Evolutionary conservation across 2,888 invertebrate species (phyloP).

Genomic region (Agonopterix heracliana): DNA sequence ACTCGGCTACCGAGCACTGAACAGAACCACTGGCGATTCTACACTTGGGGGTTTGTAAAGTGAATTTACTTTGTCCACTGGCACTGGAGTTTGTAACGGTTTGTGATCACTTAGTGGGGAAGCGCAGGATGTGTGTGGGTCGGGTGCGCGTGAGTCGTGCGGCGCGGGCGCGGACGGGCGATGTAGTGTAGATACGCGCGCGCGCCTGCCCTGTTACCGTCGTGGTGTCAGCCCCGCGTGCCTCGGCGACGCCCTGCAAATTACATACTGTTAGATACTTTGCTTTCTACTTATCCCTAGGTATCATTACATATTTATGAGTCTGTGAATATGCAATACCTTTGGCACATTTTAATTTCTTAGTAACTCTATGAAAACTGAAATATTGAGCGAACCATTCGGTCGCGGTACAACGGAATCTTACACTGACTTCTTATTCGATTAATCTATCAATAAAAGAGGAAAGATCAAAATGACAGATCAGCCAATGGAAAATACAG

Average conservation of each 20-base stretch:
- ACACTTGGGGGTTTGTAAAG: slow-evolving; percentile 38
- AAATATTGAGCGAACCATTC: no score
- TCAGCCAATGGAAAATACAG: slow-evolving; percentile 9
- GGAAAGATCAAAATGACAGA: not conserved
- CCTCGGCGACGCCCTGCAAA: slow-evolving; percentile 67
- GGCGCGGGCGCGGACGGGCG: slow-evolving; percentile 61
- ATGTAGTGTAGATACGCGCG: slow-evolving; percentile 56
- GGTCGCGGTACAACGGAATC: no score
- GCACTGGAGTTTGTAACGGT: slow-evolving; percentile 33
- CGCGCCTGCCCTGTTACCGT: slow-evolving; percentile 42
- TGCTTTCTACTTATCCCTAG: not conserved
- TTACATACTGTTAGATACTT: slow-evolving; percentile 9
- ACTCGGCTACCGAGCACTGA: slow-evolving; percentile 78
- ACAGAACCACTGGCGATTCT: slow-evolving; percentile 59
- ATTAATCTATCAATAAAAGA: no score
- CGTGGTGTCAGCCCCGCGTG: slow-evolving; percentile 61
- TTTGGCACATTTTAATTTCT: no score
- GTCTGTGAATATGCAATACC: not conserved
- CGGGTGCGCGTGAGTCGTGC: slow-evolving; percentile 57
- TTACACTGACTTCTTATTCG: no score
- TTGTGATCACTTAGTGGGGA: slow-evolving; percentile 37
- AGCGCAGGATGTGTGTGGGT: slow-evolving; percentile 50
- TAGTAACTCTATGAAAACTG: no score
- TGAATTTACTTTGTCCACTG: slow-evolving; percentile 38
- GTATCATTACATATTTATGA: not conserved